These are phyloP conservation scores for Apeltes quadracus DNA, from an alignment of 2,113 vertebrate species.

Conservation along the genomic window DNA sequence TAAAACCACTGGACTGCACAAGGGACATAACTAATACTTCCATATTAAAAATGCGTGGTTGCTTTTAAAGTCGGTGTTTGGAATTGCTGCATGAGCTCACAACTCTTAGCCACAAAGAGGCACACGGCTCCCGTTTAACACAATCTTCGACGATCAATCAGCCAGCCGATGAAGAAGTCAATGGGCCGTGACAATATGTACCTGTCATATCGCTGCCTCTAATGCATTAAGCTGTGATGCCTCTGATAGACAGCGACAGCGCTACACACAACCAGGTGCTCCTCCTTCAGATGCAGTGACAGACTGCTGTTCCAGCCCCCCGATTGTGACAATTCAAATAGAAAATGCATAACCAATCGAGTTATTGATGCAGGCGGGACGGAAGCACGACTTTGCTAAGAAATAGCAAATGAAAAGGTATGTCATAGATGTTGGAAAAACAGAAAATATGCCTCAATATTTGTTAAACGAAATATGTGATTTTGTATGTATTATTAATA, in stretches of 20 bases:
- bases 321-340: conserved; percentile 47
- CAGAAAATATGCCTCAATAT: not conserved
- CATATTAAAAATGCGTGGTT: conserved; percentile 56
- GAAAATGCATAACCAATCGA: conserved; percentile 42
- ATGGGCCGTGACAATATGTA: conserved; percentile 74
- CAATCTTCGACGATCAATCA: conserved; percentile 72
- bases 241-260: conserved; percentile 61
- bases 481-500: not conserved
- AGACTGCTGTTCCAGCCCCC: conserved; percentile 56
- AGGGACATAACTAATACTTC: conserved; percentile 48
- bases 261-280: conserved; percentile 19
- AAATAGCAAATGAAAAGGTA: not conserved
- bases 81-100: conserved; percentile 34
- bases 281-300: conserved; percentile 32
- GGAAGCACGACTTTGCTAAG: not conserved
- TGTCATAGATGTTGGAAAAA: not conserved
- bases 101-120: conserved; percentile 61
- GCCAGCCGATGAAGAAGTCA: conserved; percentile 68
- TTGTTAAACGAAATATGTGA: not conserved
- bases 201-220: conserved; percentile 74
- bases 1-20: conserved; percentile 37
- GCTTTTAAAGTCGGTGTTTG: conserved; percentile 42
- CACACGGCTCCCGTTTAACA: conserved; percentile 50
- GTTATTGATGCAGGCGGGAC: conserved; percentile 24
- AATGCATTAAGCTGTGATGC: conserved; percentile 61